phyloP scores from a whole-genome alignment of 2,888 invertebrate genomes.

The Pherbina coryleti region DNA sequence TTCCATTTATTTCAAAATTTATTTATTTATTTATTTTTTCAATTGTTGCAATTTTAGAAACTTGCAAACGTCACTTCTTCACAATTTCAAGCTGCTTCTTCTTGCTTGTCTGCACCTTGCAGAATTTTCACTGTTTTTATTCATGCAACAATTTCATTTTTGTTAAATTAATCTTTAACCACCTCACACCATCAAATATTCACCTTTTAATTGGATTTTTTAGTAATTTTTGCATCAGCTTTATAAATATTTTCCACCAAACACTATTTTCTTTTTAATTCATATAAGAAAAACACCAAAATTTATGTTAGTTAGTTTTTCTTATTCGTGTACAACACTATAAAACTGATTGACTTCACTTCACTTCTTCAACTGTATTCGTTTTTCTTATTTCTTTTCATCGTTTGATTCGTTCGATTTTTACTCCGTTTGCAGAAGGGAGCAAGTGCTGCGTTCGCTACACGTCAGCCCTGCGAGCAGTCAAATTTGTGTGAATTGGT shows the following conservation, averaged over 20 bases:
- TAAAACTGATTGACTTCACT: constrained; percentile 21
- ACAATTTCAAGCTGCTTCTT: neutral
- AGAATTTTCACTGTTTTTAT: constrained; percentile 6
- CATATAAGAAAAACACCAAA: constrained; percentile 27
- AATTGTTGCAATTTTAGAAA: constrained; percentile 18
- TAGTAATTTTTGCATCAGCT: neutral
- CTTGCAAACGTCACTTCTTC: constrained; percentile 36
- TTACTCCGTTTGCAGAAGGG: neutral
- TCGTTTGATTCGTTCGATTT: neutral
- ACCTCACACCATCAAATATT: neutral
- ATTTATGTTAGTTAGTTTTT: constrained; percentile 3
- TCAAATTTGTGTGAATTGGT: neutral
- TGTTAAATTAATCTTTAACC: too few relatives aligned
- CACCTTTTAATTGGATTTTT: constrained; percentile 22
- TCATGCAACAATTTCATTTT: neutral
- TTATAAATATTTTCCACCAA: constrained; percentile 12
- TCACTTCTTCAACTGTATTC: constrained; percentile 31
- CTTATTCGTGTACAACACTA: neutral
- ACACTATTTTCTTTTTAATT: constrained; percentile 6
- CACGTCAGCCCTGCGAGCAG: neutral
- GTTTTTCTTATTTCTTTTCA: constrained; percentile 7
- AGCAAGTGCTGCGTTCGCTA: neutral
- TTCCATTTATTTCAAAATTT: neutral
- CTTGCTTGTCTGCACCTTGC: constrained; percentile 1
- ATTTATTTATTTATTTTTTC: constrained; percentile 16